Percentiles rank a stretch among this genome's conserved stretches.
These are phyloP conservation scores for Sebastiscus albofasciatus DNA, from an alignment of 2,797 vertebrate species.

Conservation along the genomic window DNA sequence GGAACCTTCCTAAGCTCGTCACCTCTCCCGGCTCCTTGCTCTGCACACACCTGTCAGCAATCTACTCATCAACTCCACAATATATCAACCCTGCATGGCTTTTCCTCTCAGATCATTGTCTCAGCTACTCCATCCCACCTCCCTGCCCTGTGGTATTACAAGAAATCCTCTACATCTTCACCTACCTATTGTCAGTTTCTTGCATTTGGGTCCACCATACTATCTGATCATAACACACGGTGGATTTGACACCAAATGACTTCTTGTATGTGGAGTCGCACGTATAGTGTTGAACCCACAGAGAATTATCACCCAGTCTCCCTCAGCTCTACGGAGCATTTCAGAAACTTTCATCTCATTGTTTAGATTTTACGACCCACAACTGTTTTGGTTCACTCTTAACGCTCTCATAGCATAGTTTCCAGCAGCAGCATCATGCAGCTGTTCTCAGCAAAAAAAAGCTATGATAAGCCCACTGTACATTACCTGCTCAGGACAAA, in stretches of 20 bases:
- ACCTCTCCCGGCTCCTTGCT: too few species aligned
- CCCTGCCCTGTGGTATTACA: too few species aligned
- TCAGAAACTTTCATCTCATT: constrained; percentile 13
- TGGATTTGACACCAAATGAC: not conserved
- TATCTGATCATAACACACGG: too few species aligned
- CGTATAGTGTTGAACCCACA: not conserved
- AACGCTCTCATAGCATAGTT: not conserved
- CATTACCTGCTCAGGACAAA: not conserved
- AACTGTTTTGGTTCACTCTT: constrained; percentile 18
- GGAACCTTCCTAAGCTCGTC: too few species aligned
- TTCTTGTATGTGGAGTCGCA: not conserved
- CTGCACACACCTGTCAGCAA: too few species aligned
- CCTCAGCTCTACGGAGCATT: not conserved
- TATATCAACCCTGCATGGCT: too few species aligned
- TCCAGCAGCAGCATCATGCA: constrained; percentile 3
- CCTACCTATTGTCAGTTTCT: too few species aligned
- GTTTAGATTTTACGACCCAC: constrained; percentile 9
- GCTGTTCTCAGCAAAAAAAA: not conserved
- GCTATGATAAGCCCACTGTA: not conserved
- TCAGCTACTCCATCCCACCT: too few species aligned
- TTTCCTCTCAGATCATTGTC: too few species aligned
- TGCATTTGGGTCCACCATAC: too few species aligned
- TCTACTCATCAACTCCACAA: too few species aligned
- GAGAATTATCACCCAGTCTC: not conserved
- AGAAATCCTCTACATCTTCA: too few species aligned